Base-by-base conservation (phyloP, 2,797 vertebrate species). In the Gymnodraco acuticeps region DNA sequence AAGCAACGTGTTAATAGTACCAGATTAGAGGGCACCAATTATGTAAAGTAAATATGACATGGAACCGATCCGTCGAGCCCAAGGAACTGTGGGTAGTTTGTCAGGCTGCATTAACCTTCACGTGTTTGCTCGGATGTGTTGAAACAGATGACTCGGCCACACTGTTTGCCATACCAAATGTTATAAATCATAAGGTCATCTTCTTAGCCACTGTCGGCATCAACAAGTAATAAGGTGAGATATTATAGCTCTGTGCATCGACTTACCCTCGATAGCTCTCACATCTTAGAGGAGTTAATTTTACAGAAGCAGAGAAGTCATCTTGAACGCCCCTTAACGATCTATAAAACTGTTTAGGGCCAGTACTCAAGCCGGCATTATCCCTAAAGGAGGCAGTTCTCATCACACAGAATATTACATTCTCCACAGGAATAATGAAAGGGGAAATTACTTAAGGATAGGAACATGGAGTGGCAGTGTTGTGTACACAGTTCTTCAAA, bases 71-170 rank as follows among this genome's bases (percentile, higher is more conserved):
- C 76, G 81, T 82, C 50, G 79, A 87, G 88, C 88, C 77, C 77
- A 50, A 90, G 93, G 91, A 88, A 81, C 86, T 87, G 83, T 75
- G 88, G 78, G 62, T 80, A 88, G 93, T 94, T 94, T 92, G 91
- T 92, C 92, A 87, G 89, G 91, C 92, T 90, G 91, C 90, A 92
- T 94, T 95, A 94, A 94, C 94, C 93, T 95, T 94, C 87, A 84
- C 85, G 16, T 92, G 92, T 94, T 95, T 94, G 93, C 90, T 89
- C 83, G 82, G 88, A 91, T 71, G 86, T 93, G 90, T 92, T 92
- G 89, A 83, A 93, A 93, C 89, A 86, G 85, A 77, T 79, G 23
- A 78, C 75, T 81, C 74, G 43, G 82, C 76, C 85, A 79, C 50
- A 51, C 67, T 80, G 87, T 82, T 89, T 84, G 84, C 89, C 77